These are phyloP conservation scores for Holcopasites calliopsidis DNA, from an alignment of 1,140 invertebrate species.

Conservation along the genomic window DNA sequence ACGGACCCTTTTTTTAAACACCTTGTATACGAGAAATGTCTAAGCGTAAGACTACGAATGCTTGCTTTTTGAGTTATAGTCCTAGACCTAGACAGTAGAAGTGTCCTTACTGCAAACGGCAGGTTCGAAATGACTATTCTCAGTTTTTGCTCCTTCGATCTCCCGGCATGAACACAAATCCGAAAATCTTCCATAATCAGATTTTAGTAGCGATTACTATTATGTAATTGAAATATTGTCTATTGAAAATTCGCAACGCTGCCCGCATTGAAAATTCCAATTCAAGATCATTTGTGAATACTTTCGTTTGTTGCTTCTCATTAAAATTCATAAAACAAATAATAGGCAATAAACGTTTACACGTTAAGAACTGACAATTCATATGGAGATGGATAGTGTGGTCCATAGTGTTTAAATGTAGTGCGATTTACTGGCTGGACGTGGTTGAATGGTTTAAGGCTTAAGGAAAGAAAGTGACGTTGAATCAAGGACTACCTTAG, in stretches of 20 bases:
- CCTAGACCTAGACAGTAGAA: not conserved
- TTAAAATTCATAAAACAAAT: no score
- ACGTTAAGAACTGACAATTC: no score
- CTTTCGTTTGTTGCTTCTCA: not conserved
- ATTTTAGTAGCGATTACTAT: not conserved
- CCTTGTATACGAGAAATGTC: no score
- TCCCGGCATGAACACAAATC: not conserved
- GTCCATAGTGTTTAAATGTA: no score
- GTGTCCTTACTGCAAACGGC: no score
- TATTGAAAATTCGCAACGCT: not conserved
- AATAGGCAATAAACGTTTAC: no score
- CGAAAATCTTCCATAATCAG: not conserved
- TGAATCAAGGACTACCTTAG: no score
- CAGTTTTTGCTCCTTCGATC: not conserved
- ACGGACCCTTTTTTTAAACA: no score
- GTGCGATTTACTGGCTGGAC: no score
- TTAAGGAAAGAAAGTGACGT: no score
- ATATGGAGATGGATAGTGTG: no score
- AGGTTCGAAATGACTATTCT: not conserved
- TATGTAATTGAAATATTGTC: not conserved
- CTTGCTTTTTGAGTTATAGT: not conserved
- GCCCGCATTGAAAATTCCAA: not conserved
- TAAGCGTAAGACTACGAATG: not conserved
- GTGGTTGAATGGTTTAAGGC: no score
- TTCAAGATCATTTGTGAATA: not conserved